Evolutionary conservation across 1,140 invertebrate genomes (phyloP).

Genomic region (Nasonia longicornis): DNA sequence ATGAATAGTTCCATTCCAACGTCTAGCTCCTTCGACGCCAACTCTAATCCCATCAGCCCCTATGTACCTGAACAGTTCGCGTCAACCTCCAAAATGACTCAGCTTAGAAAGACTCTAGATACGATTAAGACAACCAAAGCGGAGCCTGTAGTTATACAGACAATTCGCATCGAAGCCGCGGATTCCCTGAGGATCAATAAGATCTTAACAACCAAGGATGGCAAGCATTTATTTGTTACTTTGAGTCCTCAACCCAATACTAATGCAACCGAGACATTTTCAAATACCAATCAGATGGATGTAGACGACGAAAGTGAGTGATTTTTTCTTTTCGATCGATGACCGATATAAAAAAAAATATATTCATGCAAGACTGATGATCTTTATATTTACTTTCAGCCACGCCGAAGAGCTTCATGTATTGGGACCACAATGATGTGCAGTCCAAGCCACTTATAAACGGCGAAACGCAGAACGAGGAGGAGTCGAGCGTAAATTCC

Average conservation of each 20-base stretch:
- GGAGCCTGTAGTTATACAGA: slow-evolving; percentile 66
- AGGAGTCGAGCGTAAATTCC: slow-evolving; percentile 53
- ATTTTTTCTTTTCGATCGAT: not conserved
- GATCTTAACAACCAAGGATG: slow-evolving; percentile 75
- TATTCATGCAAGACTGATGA: not conserved
- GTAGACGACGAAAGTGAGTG: slow-evolving; percentile 65
- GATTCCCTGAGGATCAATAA: slow-evolving; percentile 70
- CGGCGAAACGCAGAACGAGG: slow-evolving; percentile 56
- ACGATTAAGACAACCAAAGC: slow-evolving; percentile 56
- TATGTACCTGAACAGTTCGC: slow-evolving; percentile 62
- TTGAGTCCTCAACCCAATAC: slow-evolving; percentile 63
- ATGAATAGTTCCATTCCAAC: slow-evolving; percentile 57
- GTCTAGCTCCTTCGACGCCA: slow-evolving; percentile 60
- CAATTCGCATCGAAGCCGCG: slow-evolving; percentile 60
- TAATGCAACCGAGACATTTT: slow-evolving; percentile 48
- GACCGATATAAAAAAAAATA: not conserved
- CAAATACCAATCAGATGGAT: slow-evolving; percentile 67
- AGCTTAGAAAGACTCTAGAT: slow-evolving; percentile 59
- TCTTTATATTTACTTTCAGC: slow-evolving; percentile 11
- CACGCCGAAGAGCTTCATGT: slow-evolving; percentile 63
- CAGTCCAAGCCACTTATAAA: slow-evolving; percentile 58
- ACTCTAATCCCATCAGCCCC: slow-evolving; percentile 62
- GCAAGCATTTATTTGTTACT: slow-evolving; percentile 75
- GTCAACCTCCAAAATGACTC: slow-evolving; percentile 63
- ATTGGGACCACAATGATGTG: slow-evolving; percentile 66